Evolutionary conservation across 2,888 invertebrate species (phyloP), one percentile per base, ranked within the genome.

Genomic region (Caenorhabditis sulstoni): DNA sequence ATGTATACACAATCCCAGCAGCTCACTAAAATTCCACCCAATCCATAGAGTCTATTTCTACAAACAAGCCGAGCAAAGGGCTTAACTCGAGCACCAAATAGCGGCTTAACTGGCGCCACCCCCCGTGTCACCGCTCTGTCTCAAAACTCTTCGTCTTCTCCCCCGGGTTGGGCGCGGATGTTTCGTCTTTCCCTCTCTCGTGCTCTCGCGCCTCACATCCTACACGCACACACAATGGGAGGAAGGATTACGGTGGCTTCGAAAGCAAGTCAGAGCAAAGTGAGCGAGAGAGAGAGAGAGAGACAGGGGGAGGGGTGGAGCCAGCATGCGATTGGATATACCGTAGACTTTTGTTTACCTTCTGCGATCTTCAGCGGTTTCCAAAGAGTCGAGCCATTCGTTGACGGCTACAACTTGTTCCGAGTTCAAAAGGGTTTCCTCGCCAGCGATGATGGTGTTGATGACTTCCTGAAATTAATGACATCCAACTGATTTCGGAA

Each of bases 331-430:
- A 55, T 49, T 64, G 49, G 67, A 53, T 41, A 55, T 64, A 58
- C 58, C 22, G 58, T 58, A 66, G 70, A 57, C 41, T 23, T 37
- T 52, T 18, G 22, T 39, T 66, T 47, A 86, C 86, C 85, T 85
- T 65, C 84, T 68, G 16, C 85, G 67, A 41, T 85, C 85, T 14
- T 84, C 84, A 9, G 58, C 57, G 0, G 59, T 78, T 53, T 85
- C 84, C 53, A 87, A 44, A 29, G 83, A 82, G 12, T 90, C 90
- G 44, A 90, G 81, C 90, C 90, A 90, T 39, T 88, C 87, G 61
- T 89, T 86, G 70, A 90, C 87, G 9, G 86, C 86, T 44, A 81
- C 79, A 59, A 89, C 83, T 65, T 89, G 89, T 2, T 89, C 87
- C 22, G 81, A 78, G 23, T 80, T 82, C 18, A 87, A 47, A 35